Conservation (phyloP, 2,797 vertebrate species). For the Alca torda region DNA sequence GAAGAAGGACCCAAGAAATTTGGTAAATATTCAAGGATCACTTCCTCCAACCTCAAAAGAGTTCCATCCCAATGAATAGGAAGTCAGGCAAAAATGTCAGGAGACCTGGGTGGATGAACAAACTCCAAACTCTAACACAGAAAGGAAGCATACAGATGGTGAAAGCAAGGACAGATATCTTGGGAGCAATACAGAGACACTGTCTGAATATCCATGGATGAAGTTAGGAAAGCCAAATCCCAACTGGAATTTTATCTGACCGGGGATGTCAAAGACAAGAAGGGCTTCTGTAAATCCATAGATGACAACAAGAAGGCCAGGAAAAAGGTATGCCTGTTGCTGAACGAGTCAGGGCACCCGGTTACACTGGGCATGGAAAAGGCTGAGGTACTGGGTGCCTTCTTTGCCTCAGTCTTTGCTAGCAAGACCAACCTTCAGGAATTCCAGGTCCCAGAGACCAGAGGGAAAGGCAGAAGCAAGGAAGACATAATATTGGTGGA, state of each 20-base stretch:
- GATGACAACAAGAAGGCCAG: background rate
- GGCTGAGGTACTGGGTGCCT: too few relatives aligned
- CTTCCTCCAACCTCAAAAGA: too few relatives aligned
- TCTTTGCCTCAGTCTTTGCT: too few relatives aligned
- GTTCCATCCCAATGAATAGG: background rate
- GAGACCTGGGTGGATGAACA: too few relatives aligned
- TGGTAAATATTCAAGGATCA: too few relatives aligned
- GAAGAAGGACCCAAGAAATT: too few relatives aligned
- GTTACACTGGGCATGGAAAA: background rate
- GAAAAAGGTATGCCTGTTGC: background rate
- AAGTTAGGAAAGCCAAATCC: too few relatives aligned
- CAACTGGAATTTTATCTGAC: too few relatives aligned
- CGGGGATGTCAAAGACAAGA: too few relatives aligned
- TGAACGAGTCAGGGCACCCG: rapidly evolving
- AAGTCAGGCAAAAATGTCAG: background rate
- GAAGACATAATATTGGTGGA: background rate
- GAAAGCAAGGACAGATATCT: background rate
- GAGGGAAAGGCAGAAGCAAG: background rate
- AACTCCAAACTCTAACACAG: too few relatives aligned
- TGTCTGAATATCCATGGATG: background rate
- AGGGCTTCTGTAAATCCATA: background rate
- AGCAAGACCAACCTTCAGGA: background rate
- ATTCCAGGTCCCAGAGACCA: background rate
- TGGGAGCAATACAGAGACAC: background rate
- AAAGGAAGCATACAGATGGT: background rate